Evolutionary conservation across 2,113 vertebrate species (phyloP).

Genomic region (Halichoerus grypus): DNA sequence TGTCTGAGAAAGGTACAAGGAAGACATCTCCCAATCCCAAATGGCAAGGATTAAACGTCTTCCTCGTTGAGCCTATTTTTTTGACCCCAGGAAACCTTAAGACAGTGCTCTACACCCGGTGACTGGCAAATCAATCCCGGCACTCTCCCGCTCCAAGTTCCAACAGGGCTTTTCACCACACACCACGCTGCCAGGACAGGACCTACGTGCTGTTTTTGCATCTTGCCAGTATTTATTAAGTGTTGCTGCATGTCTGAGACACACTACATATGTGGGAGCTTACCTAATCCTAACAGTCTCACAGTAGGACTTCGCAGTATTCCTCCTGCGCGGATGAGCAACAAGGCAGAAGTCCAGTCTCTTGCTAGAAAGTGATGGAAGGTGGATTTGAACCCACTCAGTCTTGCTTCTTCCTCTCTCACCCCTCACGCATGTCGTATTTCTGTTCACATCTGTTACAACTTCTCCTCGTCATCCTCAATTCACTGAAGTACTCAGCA

Average conservation of each 20-base stretch:
- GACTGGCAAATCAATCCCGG: neutral
- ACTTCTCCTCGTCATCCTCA: neutral
- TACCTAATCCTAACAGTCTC: neutral
- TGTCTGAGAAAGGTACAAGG: neutral
- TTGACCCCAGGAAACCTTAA: neutral
- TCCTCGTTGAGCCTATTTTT: neutral
- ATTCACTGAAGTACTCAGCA: neutral
- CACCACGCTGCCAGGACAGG: neutral
- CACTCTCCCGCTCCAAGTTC: neutral
- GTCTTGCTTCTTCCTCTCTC: neutral
- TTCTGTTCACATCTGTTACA: neutral
- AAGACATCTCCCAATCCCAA: neutral
- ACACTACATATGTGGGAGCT: accelerated
- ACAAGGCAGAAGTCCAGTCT: neutral
- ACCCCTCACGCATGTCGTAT: neutral
- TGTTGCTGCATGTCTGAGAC: neutral
- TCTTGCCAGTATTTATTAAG: neutral
- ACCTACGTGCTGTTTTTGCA: neutral
- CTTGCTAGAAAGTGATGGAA: neutral
- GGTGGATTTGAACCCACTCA: neutral
- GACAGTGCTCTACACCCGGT: neutral
- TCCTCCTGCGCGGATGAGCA: neutral
- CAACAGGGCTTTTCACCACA: neutral
- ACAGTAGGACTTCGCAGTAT: neutral
- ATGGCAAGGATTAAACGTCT: neutral